Percentiles rank a stretch among this genome's conserved stretches.
Conservation (phyloP, 2,797 vertebrate species). For the Sebastes matsubarae region DNA sequence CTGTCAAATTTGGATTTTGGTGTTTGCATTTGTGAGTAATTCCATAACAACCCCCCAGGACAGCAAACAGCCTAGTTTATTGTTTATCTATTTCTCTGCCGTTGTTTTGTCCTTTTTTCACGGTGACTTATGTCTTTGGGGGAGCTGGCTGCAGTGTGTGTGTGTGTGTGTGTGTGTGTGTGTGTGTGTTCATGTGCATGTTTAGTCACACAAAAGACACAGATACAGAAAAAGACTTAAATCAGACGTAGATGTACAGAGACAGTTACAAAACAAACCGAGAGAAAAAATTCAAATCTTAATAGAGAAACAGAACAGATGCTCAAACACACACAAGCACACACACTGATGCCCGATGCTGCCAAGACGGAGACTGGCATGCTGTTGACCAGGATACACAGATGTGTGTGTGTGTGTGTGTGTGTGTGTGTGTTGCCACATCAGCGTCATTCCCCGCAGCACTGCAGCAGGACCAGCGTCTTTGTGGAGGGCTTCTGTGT, state of each 20-base stretch:
- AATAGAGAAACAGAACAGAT: constrained; percentile 9
- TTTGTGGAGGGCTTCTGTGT: not conserved
- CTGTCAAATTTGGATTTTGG: not conserved
- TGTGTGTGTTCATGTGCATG: not conserved
- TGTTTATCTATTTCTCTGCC: not conserved
- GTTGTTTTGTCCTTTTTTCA: constrained; percentile 4
- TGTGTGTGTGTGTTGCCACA: not conserved
- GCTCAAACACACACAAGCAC: not conserved
- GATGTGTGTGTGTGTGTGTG: constrained; percentile 1
- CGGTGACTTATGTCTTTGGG: not conserved
- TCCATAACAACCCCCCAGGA: not conserved
- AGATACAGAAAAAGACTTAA: not conserved
- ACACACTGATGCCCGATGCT: not conserved
- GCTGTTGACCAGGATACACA: not conserved
- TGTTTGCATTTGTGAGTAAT: constrained; percentile 19
- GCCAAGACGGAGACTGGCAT: not conserved
- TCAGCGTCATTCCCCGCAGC: not conserved
- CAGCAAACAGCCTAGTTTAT: not conserved
- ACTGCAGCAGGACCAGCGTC: not conserved
- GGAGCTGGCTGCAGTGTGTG: not conserved
- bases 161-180: not conserved
- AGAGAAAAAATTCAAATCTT: not conserved
- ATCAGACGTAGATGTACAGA: constrained; percentile 3
- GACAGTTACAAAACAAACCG: constrained; percentile 11
- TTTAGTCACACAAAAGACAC: not conserved